phyloP scores from a whole-genome alignment of 2,113 vertebrate genomes.

The Nesogale talazaci region DNA sequence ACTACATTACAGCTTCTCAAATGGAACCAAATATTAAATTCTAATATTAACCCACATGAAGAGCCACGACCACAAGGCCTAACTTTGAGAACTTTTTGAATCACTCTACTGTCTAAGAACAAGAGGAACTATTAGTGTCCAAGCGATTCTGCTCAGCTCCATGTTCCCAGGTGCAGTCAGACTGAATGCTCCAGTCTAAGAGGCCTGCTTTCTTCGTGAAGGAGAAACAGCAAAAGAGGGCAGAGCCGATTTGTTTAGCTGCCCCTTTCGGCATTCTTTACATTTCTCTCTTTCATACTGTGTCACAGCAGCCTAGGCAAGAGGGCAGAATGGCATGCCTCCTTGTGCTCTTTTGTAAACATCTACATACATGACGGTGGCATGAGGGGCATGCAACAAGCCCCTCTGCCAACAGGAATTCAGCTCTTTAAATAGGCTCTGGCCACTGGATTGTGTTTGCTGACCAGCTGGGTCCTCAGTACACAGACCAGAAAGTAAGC shows the following conservation, averaged over 20 bases:
- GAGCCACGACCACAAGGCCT: slow-evolving; percentile 41
- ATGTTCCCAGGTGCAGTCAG: not conserved
- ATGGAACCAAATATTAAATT: slow-evolving; percentile 58
- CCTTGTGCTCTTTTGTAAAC: not conserved
- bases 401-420: not conserved
- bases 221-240: not conserved
- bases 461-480: not conserved
- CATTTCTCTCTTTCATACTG: slow-evolving; percentile 42
- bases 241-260: not conserved
- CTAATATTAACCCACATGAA: slow-evolving; percentile 62
- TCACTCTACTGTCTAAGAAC: slow-evolving; percentile 9
- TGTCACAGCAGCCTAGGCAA: slow-evolving; percentile 36
- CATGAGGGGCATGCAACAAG: not conserved
- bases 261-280: slow-evolving; percentile 1
- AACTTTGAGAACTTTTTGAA: slow-evolving; percentile 56
- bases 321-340: not conserved
- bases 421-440: slow-evolving; percentile 3
- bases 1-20: not conserved
- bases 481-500: not conserved
- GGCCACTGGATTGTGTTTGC: not conserved
- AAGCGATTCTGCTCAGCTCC: not conserved
- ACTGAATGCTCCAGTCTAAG: not conserved
- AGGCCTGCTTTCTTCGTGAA: not conserved
- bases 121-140: slow-evolving; percentile 6
- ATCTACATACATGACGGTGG: not conserved